phyloP scores from a whole-genome alignment of 1,140 invertebrate species.

The Alviniconcha marisindica region DNA sequence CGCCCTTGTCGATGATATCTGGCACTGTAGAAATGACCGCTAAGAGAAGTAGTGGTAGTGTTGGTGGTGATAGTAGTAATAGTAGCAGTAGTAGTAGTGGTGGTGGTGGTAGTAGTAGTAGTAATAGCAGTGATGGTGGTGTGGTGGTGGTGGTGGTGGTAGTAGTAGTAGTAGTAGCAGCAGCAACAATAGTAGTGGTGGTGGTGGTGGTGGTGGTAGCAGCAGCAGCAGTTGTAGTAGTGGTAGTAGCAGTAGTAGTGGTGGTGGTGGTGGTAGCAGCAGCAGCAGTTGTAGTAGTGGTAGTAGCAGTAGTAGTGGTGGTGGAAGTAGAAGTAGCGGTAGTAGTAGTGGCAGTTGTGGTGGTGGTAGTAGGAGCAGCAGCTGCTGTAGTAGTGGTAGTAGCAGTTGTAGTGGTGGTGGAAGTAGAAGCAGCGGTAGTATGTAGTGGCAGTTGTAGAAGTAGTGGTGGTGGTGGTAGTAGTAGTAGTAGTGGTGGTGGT shows the following conservation, averaged over 20 bases:
- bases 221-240: neutral
- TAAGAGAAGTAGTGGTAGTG: too few relatives aligned
- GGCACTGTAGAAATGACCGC: too few relatives aligned
- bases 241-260: neutral
- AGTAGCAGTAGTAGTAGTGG: neutral
- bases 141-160: too few relatives aligned
- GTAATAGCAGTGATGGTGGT: neutral
- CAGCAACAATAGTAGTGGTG: neutral
- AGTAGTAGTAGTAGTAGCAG: neutral
- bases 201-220: neutral
- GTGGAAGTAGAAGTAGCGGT: slow-evolving; percentile 25
- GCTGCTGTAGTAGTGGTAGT: slow-evolving; percentile 23
- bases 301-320: neutral
- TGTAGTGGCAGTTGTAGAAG: slow-evolving; percentile 29
- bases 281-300: neutral
- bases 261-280: neutral
- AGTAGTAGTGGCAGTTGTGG: slow-evolving; percentile 28
- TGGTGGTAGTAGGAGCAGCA: slow-evolving; percentile 34
- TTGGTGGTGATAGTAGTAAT: too few relatives aligned
- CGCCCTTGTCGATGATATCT: too few relatives aligned
- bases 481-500: slow-evolving; percentile 25
- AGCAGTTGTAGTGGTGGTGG: slow-evolving; percentile 20
- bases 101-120: neutral
- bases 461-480: slow-evolving; percentile 8
- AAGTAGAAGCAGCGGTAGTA: too few relatives aligned